phyloP scores from a whole-genome alignment of 2,888 invertebrate species.

The Tetropium fuscum region DNA sequence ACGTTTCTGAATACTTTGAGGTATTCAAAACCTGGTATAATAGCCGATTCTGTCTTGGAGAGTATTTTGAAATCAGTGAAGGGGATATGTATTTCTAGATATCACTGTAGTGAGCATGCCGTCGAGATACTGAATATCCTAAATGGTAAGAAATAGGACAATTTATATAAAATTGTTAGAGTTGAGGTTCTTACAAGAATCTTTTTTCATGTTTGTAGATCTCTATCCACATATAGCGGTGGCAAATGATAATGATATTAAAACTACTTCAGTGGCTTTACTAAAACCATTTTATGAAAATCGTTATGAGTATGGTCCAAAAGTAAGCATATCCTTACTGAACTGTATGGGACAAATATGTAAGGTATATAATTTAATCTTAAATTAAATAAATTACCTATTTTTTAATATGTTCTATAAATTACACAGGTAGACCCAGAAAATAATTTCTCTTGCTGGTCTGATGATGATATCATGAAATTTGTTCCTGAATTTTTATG shows the following conservation, averaged over 20 bases:
- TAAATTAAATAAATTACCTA: too few species aligned
- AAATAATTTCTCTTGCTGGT: slow-evolving; percentile 49
- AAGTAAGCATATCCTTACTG: slow-evolving; percentile 60
- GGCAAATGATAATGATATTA: slow-evolving; percentile 31
- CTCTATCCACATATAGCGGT: slow-evolving; percentile 50
- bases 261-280: slow-evolving; percentile 44
- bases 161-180: slow-evolving; percentile 9
- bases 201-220: slow-evolving; percentile 51
- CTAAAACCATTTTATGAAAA: slow-evolving; percentile 54
- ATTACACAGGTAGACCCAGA: slow-evolving; percentile 53
- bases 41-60: slow-evolving; percentile 49
- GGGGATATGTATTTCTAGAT: slow-evolving; percentile 55
- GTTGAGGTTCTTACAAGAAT: too few species aligned
- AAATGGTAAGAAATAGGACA: slow-evolving; percentile 35
- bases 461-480: slow-evolving; percentile 45
- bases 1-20: slow-evolving; percentile 58
- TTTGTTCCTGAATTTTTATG: slow-evolving; percentile 58
- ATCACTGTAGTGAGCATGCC: slow-evolving; percentile 57
- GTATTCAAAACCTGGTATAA: slow-evolving; percentile 47
- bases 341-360: slow-evolving; percentile 63
- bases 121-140: slow-evolving; percentile 56
- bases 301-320: slow-evolving; percentile 59
- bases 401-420: slow-evolving; percentile 1
- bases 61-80: slow-evolving; percentile 55
- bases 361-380: too few species aligned